Conservation (phyloP, 2,888 invertebrate genomes). For the Drosophila falleni region DNA sequence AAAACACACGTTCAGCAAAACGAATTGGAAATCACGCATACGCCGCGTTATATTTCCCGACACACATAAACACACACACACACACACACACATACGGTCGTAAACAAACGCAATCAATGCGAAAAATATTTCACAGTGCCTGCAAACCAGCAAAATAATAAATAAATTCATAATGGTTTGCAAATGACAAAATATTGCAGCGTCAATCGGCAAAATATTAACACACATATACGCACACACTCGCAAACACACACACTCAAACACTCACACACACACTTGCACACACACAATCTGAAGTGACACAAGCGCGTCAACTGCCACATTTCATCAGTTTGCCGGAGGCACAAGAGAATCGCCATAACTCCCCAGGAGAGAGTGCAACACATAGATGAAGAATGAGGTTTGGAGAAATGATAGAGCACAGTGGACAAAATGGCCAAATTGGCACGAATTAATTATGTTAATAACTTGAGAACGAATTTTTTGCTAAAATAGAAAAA, state of each 20-base stretch:
- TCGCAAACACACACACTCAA: slow-evolving; percentile 22
- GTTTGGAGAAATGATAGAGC: too few species aligned
- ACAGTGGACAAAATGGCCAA: too few species aligned
- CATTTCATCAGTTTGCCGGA: slow-evolving; percentile 19
- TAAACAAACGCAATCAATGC: slow-evolving; percentile 67
- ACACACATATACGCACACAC: slow-evolving; percentile 45
- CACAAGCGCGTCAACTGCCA: slow-evolving; percentile 15
- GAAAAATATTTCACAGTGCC: slow-evolving; percentile 47
- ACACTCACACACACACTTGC: slow-evolving; percentile 9
- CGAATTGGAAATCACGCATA: slow-evolving; percentile 70
- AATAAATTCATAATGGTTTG: slow-evolving; percentile 79
- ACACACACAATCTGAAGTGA: slow-evolving; percentile 1
- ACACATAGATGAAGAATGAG: not conserved
- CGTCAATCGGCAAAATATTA: slow-evolving; percentile 79
- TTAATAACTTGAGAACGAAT: too few species aligned
- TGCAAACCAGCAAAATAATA: slow-evolving; percentile 65
- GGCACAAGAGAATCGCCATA: not conserved
- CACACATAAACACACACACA: slow-evolving; percentile 12
- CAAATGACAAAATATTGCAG: slow-evolving; percentile 81
- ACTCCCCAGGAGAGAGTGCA: not conserved
- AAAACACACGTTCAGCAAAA: slow-evolving; percentile 63
- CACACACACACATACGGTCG: slow-evolving; percentile 7
- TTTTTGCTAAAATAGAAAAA: too few species aligned
- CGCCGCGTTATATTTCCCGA: slow-evolving; percentile 39
- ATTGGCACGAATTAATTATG: too few species aligned